Base-by-base conservation (phyloP, 2,888 invertebrate genomes). In the Pristionchus arcanus region DNA sequence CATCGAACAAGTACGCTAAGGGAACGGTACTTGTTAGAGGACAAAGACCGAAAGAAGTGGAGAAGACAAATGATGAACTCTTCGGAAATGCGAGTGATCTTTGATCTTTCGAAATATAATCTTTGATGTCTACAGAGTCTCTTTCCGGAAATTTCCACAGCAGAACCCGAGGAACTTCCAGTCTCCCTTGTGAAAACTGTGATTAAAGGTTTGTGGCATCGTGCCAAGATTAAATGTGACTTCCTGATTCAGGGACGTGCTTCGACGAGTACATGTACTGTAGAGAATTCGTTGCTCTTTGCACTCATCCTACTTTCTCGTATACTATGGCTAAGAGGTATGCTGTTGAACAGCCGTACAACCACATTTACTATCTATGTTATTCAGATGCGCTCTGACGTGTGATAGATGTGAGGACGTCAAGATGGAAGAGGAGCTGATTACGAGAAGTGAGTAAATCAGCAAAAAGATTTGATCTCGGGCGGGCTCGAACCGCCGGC, bases 191-290 rank as follows among this genome's bases (percentile, higher is more conserved):
- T 91, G 31, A 93, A 93, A 68, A 93, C 93, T 15, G 90, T 93
- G 0, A 92, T 93, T 71, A 91, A 88, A 90, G 91, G 91, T 91
- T 13, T 25, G 4, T 59, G 25, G 37, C 63, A 63, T n/a, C 63
- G 1, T 63, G 3, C 63, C n/a, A 7, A 63, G 63, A n/a, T 63
- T 63, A 25, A n/a, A n/a, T 9, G n/a, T 28, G 37, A 88, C 25
- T 3, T 11, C 37, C 13, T 28, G 2, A 53, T 91, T 49, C 81
- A 92, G 93, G 93, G 13, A 92, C 90, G 21, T 93, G 93, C 66
- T 93, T 91, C 91, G 93, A 93, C 83, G 93, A 93, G 86, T 93
- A 93, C 90, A 91, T 92, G 19, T 93, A 93, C 89, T 93, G 93
- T 90, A 81, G 91, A 16, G 93, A 93, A 77, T 93, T 93, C 89